Evolutionary conservation across 2,113 vertebrate genomes (phyloP), one percentile per base, ranked within the genome.

Genomic region (Myotis yumanensis): DNA sequence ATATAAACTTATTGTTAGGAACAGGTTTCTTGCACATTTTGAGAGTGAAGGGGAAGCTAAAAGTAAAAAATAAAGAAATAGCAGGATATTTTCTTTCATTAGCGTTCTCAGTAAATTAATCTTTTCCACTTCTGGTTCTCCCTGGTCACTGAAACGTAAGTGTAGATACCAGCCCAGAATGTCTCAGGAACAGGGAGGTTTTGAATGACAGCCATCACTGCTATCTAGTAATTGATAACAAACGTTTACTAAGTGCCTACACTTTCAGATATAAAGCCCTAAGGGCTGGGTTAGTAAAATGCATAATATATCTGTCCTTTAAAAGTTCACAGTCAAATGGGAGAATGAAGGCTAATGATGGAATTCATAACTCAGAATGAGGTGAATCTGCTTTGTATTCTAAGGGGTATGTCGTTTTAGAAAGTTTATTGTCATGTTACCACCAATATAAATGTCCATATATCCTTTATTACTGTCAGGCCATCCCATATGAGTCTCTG

Each of bases 1-100:
- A 11, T 92, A 86, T 95, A 96, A 93, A 92, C 92, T 92, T 96
- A 97, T 83, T 93, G 76, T 94, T 98, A 95, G 96, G 95, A 92
- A 71, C 57, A 96, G 82, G 0, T 94, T 98, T 90, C 46, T 95
- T 96, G 15, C 54, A 93, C 93, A 83, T 96, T 71, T 71, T 90
- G 72, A 1, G 3, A 20, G 91, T 12, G 59, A 95, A 79, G 51
- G 66, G 35, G 32, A 76, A 93, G 51, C 93, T 95, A 75, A 43
- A 95, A 80, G 57, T 92, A 28, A 90, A 95, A 48, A 91, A 87
- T 71, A 22, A 93, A 90, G 30, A 54, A 84, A 66, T 69, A 71
- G 57, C 20, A 80, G 80, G 72, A 51, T 66, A 48, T 76, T 85
- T 72, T 82, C 91, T 71, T 73, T 93, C 57, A 77, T 92, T 97